Evolutionary conservation across 2,797 vertebrate species (phyloP), one percentile per base, ranked within the genome.

Genomic region (Odontamblyopus lacepedii): DNA sequence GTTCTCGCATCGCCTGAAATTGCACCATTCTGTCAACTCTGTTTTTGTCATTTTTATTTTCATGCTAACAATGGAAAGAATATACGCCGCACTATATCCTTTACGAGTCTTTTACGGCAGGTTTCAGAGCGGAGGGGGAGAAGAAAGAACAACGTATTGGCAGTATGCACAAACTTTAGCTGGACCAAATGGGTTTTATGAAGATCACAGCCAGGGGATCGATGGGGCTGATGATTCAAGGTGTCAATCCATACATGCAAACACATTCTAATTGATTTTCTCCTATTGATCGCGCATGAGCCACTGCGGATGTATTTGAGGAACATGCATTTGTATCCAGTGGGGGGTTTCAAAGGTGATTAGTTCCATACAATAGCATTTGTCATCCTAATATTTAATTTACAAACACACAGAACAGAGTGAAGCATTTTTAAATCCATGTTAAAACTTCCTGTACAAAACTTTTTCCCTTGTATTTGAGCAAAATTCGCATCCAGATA

Each of bases 181-280:
- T 75, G 73, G 86, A 88, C 71, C 84, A 90, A 91, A 89, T 90
- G 87, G 82, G 87, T 82, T 91, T 90, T 81, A 91, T 92, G 89
- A 92, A 92, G 90, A 91, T 89, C 89, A 88, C 84, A 86, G 84
- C 7, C 55, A 72, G 62, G 67, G 83, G 87, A 91, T 93, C 92
- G 83, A 93, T 92, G 88, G 71, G 44, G 65, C 87, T 90, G 90
- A 91, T 91, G 90, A 92, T 91, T 89, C 85, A 88, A 86, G 89
- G 79, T 91, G 89, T 91, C 91, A 79, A 91, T 92, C 91, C 83
- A 91, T 91, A 93, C 89, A 90, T 89, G 88, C 92, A 92, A 92
- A 92, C 91, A 91, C 83, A 90, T 83, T 90, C 84, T 92, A 90
- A 92, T 92, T 86, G 92, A 93, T 93, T 93, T 93, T 90, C 79